Evolutionary conservation across 2,888 invertebrate species (phyloP), one percentile per base, ranked within the genome.

Genomic region (Sphecodes monilicornis): DNA sequence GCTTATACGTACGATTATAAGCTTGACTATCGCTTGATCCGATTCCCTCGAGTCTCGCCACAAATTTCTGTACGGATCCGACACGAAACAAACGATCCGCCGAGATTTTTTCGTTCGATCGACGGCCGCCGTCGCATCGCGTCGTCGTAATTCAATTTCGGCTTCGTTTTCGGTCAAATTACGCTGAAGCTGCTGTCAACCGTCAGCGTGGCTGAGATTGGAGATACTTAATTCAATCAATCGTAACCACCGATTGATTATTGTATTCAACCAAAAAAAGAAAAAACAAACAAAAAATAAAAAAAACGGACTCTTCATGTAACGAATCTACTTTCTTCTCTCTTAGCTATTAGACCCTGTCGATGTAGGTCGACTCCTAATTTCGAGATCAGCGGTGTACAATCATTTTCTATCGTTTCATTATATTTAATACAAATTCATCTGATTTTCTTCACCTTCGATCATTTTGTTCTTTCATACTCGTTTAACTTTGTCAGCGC

Each of bases 261-360:
- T 89, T 90, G 90, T 89, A 90, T 86, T 82, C 84, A 84, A 86
- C 69, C 74, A 84, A 84, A 78, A 82, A 84, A 54, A 54, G n/a
- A 87, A 85, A 82, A 81, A 86, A 78, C 73, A 22, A 64, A 78
- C 72, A 85, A 91, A 68, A 83, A 85, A 88, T 81, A 85, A 86
- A 90, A 90, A 91, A 92, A 91, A 88, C 89, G 91, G 85, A 89
- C 83, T 92, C 91, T 90, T 90, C 90, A 88, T 89, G 89, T 88
- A 80, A 75, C 54, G 36, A 72, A 36, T 84, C 41, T 81, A 16
- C 43, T 79, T 86, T 16, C 76, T 79, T 16, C 22, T 79, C 54
- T 69, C 57, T 50, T 26, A 26, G 6, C 10, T 43, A 39, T 50
- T 64, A 43, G 32, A 39, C 10, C 39, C 41, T 18, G 32, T 18